These are phyloP conservation scores for Cydia amplana DNA, from an alignment of 1,140 invertebrate genomes.

Conservation along the genomic window DNA sequence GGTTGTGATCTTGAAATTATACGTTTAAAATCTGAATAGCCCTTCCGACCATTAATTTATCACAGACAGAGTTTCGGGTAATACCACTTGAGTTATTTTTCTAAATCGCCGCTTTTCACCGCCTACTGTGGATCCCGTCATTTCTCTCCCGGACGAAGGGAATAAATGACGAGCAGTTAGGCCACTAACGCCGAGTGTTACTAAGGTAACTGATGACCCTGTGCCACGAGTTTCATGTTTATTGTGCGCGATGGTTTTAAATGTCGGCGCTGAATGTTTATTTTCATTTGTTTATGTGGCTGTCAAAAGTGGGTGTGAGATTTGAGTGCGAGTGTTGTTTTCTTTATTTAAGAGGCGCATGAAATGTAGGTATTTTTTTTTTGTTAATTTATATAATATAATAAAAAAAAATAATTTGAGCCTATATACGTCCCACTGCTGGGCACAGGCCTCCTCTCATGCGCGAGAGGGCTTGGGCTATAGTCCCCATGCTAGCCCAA, in stretches of 20 bases:
- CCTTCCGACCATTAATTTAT: slow-evolving; percentile 11
- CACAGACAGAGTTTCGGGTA: slow-evolving; percentile 31
- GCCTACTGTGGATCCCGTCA: slow-evolving; percentile 38
- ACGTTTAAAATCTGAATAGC: not conserved
- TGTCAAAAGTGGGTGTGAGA: not conserved
- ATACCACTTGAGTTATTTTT: slow-evolving; percentile 50
- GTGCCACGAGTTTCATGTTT: slow-evolving; percentile 34
- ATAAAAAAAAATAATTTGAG: too few species aligned
- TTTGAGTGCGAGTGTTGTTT: too few species aligned
- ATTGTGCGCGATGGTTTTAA: slow-evolving; percentile 38
- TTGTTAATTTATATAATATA: too few species aligned
- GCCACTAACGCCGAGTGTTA: slow-evolving; percentile 43
- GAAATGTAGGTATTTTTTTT: too few species aligned
- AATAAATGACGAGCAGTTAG: slow-evolving; percentile 52
- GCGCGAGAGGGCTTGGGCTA: too few species aligned
- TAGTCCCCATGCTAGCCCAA: too few species aligned
- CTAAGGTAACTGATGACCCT: slow-evolving; percentile 34
- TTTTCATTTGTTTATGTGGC: not conserved
- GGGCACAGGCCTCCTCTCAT: too few species aligned
- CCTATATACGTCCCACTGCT: too few species aligned
- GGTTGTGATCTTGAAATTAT: not conserved
- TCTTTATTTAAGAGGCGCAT: too few species aligned
- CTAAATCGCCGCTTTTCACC: slow-evolving; percentile 39
- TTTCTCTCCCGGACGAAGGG: slow-evolving; percentile 51
- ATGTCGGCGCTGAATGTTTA: slow-evolving; percentile 22